phyloP scores from a whole-genome alignment of 1,140 invertebrate genomes.

The Zaprionus camerounensis region DNA sequence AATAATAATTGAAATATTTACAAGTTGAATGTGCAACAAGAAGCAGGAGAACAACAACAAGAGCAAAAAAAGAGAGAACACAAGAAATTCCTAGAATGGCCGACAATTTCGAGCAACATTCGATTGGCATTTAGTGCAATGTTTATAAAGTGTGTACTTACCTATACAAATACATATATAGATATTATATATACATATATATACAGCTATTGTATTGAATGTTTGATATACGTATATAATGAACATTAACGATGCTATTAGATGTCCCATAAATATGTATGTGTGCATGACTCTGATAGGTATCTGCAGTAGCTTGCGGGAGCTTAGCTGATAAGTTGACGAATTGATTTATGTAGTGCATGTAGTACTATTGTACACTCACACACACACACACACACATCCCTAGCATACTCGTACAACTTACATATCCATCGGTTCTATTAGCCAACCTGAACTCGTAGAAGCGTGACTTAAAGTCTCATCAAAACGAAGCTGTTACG shows the following conservation, averaged over 20 bases:
- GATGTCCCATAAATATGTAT: slow-evolving; percentile 53
- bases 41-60: slow-evolving; percentile 10
- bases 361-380: slow-evolving; percentile 13
- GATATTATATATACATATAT: slow-evolving; percentile 26
- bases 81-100: slow-evolving; percentile 46
- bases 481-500: slow-evolving; percentile 45
- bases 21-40: slow-evolving; percentile 43
- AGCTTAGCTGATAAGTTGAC: slow-evolving; percentile 4
- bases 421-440: slow-evolving; percentile 73
- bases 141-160: slow-evolving; percentile 52
- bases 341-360: slow-evolving; percentile 17
- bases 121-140: slow-evolving; percentile 61
- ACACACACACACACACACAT: slow-evolving; percentile 1
- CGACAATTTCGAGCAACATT: slow-evolving; percentile 51
- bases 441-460: slow-evolving; percentile 52
- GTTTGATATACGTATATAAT: slow-evolving; percentile 78
- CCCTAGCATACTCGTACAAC: slow-evolving; percentile 27
- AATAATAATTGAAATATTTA: slow-evolving; percentile 49
- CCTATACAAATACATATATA: slow-evolving; percentile 38
- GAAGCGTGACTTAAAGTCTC: slow-evolving; percentile 65
- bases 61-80: slow-evolving; percentile 4
- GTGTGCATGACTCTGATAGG: slow-evolving; percentile 10
- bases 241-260: slow-evolving; percentile 48
- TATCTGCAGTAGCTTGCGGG: neutral
- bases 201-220: slow-evolving; percentile 62